Conservation (phyloP, 2,888 invertebrate genomes). For the Oasisia sp. region DNA sequence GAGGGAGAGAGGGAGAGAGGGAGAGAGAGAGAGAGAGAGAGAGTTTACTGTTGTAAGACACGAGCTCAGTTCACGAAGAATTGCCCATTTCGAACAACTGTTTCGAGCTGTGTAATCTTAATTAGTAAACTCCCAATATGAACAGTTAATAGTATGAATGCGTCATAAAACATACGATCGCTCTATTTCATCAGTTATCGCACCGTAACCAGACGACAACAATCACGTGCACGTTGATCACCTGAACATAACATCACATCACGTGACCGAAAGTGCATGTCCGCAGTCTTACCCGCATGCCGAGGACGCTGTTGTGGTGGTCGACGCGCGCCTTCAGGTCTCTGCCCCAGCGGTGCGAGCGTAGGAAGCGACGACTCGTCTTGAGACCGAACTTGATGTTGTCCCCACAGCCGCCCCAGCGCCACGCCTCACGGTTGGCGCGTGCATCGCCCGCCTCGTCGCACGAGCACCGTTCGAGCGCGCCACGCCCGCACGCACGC, state of each 20-base stretch:
- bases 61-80: too few relatives aligned
- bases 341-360: slow-evolving; percentile 83
- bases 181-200: background rate
- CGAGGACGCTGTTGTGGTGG: slow-evolving; percentile 61
- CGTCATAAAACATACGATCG: too few relatives aligned
- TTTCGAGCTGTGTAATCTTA: too few relatives aligned
- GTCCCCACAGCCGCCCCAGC: slow-evolving; percentile 97
- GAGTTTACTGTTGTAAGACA: too few relatives aligned
- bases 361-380: slow-evolving; percentile 92
- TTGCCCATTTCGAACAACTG: too few relatives aligned
- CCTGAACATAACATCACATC: too few relatives aligned
- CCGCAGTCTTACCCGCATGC: slow-evolving; percentile 53
- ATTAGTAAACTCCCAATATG: too few relatives aligned
- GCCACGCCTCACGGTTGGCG: slow-evolving; percentile 68
- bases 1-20: too few relatives aligned
- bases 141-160: too few relatives aligned
- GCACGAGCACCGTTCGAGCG: slow-evolving; percentile 93
- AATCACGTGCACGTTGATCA: background rate
- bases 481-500: slow-evolving; percentile 92
- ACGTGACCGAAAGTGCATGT: background rate
- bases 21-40: too few relatives aligned
- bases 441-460: slow-evolving; percentile 70
- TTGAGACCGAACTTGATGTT: slow-evolving; percentile 95
- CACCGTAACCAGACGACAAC: background rate
- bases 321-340: slow-evolving; percentile 58